Evolutionary conservation across 2,113 vertebrate species (phyloP), one percentile per base, ranked within the genome.

Genomic region (Nothoprocta pentlandii): DNA sequence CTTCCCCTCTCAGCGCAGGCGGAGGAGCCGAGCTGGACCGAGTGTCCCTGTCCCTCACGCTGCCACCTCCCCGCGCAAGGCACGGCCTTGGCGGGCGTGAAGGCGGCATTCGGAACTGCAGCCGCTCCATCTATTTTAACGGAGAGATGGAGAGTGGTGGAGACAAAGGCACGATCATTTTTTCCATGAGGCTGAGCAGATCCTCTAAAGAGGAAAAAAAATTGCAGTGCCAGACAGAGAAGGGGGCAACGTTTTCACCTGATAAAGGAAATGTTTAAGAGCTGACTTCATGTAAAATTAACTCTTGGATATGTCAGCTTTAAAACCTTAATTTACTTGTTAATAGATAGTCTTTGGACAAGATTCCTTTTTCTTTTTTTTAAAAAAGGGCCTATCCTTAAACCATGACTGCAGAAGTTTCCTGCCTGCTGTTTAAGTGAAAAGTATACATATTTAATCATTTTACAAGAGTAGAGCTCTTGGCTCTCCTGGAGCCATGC

Each of bases 251-350:
- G 7, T 89, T 96, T 96, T 95, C 85, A 82, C 83, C 88, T 97
- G 94, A 96, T 91, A 95, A 96, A 97, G 92, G 95, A 97, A 91
- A 97, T 96, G 91, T 96, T 95, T 94, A 80, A 96, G 79, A 93
- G 87, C 75, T 97, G 95, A 97, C 94, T 93, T 97, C 84, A 97
- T 94, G 56, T 78, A 97, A 96, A 97, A 96, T 95, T 94, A 96
- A 94, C 89, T 95, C 93, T 93, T 56, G 74, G 89, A 69, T 93
- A 92, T 59, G 91, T 85, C 88, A 81, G 21, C 64, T 93, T 95
- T 95, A 94, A 74, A 95, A 73, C 73, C 74, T 92, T 90, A 95
- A 92, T 96, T 94, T 96, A 85, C 93, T 92, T 91, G 42, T 91
- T 91, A 93, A 94, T 81, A 61, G 82, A 74, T 92, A 76, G 78